Base-by-base conservation (phyloP, 2,888 invertebrate species). In the Bombylius discolor region DNA sequence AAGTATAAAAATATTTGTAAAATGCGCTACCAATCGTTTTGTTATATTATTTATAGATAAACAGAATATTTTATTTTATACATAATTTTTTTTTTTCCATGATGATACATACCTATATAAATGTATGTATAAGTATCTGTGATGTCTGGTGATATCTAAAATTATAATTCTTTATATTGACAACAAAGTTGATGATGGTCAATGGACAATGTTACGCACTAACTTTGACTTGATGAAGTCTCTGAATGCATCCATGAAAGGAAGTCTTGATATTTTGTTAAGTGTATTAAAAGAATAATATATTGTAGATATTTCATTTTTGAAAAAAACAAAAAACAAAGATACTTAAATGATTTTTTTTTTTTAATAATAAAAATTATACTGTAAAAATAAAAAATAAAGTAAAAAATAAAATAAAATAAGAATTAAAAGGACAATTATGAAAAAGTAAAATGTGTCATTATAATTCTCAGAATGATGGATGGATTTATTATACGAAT, bases 1-100 rank as follows among this genome's bases (percentile, higher is more conserved):
- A 23, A 23, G 23, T 23, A 23, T 23, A 23, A 23, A 23, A 23
- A 59, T 62, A 64, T 64, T 62, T 62, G 44, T 60, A 59, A 55
- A 62, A 63, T 62, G 63, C 11, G 11, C 9, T 42, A 42, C 39
- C 39, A 42, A 42, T 23, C 23, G 23, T 23, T 23, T 23, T 23
- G 23, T 23, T 23, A 23, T 23, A 23, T 23, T 23, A 23, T 23
- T 23, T 23, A 23, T 23, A 23, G 23, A 23, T 23, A 23, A 23
- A 23, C 23, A 23, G 23, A 23, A 23, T 23, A 23, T 23, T 23
- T 23, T 23, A 23, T 23, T 23, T 23, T 23, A 23, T 23, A 23
- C 23, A 23, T 23, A 23, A 23, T 23, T 23, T 23, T 23, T 23
- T 23, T 23, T 23, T 23, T n/a, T n/a, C n/a, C 23, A 23, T 23